A percentile compares a stretch with the other conserved stretches of the same genome.
phyloP scores from a whole-genome alignment of 2,797 vertebrate species.

The Lithobates sylvaticus region DNA sequence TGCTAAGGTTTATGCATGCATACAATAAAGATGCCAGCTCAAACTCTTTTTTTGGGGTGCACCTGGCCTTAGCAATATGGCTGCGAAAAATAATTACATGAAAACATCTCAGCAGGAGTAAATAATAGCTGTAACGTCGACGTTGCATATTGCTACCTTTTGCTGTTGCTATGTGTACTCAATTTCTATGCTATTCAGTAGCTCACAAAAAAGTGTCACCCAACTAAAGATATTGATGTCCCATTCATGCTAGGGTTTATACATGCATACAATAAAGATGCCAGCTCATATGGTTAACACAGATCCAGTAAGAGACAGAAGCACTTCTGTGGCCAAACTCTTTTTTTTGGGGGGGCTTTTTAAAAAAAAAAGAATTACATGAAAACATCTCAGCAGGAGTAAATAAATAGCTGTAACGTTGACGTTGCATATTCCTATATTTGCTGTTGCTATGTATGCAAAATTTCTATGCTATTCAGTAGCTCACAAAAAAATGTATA shows the following conservation, averaged over 20 bases:
- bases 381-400: neutral
- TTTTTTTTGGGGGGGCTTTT: neutral
- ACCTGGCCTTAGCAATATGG: too few relatives aligned
- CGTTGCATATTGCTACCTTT: neutral
- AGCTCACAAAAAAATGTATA: neutral
- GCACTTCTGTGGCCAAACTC: neutral
- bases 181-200: neutral
- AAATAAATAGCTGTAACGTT: neutral
- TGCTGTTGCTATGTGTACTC: neutral
- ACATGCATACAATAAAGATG: neutral
- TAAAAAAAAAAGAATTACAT: neutral
- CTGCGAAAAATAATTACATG: too few relatives aligned
- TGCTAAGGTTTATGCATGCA: too few relatives aligned
- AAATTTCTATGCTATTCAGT: neutral
- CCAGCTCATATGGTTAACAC: neutral
- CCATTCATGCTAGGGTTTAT: neutral
- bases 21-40: neutral
- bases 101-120: neutral
- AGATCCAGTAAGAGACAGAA: too few relatives aligned
- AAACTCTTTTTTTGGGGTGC: neutral
- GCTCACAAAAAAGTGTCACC: neutral
- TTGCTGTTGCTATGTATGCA: neutral
- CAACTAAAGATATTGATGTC: neutral
- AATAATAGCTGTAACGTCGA: neutral
- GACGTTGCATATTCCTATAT: neutral